phyloP scores from a whole-genome alignment of 2,797 vertebrate genomes.

The Esox lucius region DNA sequence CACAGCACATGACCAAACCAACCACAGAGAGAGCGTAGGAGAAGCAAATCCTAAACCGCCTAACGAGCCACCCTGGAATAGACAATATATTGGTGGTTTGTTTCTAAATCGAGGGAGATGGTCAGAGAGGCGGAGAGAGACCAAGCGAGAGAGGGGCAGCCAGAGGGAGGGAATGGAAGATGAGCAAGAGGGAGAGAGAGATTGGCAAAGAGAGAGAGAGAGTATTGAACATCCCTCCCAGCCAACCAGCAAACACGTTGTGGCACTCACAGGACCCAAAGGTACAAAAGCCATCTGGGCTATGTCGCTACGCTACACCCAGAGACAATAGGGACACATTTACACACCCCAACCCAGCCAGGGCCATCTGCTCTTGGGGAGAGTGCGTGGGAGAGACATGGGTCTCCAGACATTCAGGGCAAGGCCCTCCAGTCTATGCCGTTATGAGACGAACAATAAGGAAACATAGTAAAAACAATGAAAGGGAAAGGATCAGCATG shows the following conservation, averaged over 20 bases:
- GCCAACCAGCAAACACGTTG: constrained; percentile 63
- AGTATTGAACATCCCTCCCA: constrained; percentile 62
- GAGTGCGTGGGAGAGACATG: constrained; percentile 63
- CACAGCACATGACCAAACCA: constrained; percentile 22
- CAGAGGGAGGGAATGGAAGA: neutral
- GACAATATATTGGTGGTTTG: constrained; percentile 2
- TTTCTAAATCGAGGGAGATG: constrained; percentile 3
- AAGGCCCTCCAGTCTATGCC: neutral
- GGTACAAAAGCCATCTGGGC: constrained; percentile 77
- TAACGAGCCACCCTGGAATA: constrained; percentile 33
- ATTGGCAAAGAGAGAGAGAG: constrained; percentile 1
- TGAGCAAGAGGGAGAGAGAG: constrained; percentile 46
- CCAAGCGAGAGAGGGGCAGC: neutral
- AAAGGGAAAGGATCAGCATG: neutral
- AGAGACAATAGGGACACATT: constrained; percentile 68
- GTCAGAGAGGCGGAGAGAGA: neutral
- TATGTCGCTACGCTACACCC: constrained; percentile 70
- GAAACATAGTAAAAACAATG: neutral
- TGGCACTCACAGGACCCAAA: constrained; percentile 67
- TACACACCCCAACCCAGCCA: constrained; percentile 54
- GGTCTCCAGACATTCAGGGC: constrained; percentile 32
- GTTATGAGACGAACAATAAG: neutral
- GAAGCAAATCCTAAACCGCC: constrained; percentile 37
- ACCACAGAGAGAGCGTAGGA: constrained; percentile 21
- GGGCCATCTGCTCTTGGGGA: constrained; percentile 72